Conservation (phyloP, 2,113 vertebrate genomes). For the Neotoma lepida region DNA sequence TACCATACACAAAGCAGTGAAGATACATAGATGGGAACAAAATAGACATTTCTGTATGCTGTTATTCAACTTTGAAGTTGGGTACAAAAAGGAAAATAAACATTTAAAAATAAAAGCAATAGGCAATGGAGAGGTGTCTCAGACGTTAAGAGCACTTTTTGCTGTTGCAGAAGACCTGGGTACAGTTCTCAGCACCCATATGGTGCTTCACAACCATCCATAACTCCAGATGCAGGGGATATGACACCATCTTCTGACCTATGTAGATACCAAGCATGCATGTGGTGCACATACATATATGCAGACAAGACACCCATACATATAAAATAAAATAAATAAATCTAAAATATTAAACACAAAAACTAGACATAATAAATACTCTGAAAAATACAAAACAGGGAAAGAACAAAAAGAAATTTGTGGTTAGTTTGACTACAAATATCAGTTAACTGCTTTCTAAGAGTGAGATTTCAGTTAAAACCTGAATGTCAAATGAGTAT, state of each 20-base stretch:
- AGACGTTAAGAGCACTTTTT: background rate
- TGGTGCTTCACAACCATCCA: background rate
- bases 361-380: background rate
- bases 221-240: background rate
- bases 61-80: background rate
- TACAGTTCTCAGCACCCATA: background rate
- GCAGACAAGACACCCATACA: background rate
- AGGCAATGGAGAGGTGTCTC: background rate
- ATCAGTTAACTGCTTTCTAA: background rate
- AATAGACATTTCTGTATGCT: background rate
- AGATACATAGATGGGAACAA: background rate
- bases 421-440: background rate
- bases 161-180: background rate
- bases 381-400: background rate
- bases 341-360: background rate
- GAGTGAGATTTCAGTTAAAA: background rate
- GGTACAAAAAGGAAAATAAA: conserved; percentile 2
- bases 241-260: background rate
- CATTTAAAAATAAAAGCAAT: background rate
- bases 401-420: background rate
- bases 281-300: background rate
- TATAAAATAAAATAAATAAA: background rate
- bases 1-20: background rate
- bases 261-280: background rate
- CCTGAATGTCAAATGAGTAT: background rate